phyloP scores from a whole-genome alignment of 2,888 invertebrate species.

The Clunio marinus region DNA sequence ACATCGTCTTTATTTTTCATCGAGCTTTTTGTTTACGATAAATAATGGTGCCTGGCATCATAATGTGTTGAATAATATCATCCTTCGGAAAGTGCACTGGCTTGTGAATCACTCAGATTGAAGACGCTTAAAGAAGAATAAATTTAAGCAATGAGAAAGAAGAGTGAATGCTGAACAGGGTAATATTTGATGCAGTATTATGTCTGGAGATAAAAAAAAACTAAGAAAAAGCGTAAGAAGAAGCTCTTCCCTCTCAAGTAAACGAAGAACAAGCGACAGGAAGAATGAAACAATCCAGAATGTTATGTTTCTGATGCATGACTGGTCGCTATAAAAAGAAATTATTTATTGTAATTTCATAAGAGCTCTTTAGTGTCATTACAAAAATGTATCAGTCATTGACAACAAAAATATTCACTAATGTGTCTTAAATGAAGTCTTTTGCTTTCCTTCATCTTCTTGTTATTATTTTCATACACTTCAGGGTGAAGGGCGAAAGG shows the following conservation, averaged over 20 bases:
- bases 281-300: neutral
- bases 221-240: too few species aligned
- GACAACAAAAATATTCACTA: slow-evolving; percentile 33
- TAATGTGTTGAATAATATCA: neutral
- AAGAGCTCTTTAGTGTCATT: slow-evolving; percentile 28
- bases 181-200: neutral
- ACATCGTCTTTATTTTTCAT: slow-evolving; percentile 8
- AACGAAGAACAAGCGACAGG: too few species aligned
- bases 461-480: neutral
- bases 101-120: too few species aligned
- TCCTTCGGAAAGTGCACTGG: neutral
- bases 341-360: slow-evolving; percentile 36
- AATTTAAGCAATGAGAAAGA: too few species aligned
- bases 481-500: too few species aligned
- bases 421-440: slow-evolving; percentile 33
- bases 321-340: neutral
- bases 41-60: slow-evolving; percentile 24
- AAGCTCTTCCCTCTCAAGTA: too few species aligned
- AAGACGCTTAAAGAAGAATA: too few species aligned
- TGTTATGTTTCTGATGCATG: slow-evolving; percentile 1
- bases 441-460: neutral
- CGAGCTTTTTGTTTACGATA: slow-evolving; percentile 17
- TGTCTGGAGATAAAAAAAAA: too few species aligned
- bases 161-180: neutral
- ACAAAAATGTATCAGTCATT: slow-evolving; percentile 31